Evolutionary conservation across 30 jellyfish, hydroid and myxozoan species (phyloP).

Genomic region (Chrysaora quinquecirrha): DNA sequence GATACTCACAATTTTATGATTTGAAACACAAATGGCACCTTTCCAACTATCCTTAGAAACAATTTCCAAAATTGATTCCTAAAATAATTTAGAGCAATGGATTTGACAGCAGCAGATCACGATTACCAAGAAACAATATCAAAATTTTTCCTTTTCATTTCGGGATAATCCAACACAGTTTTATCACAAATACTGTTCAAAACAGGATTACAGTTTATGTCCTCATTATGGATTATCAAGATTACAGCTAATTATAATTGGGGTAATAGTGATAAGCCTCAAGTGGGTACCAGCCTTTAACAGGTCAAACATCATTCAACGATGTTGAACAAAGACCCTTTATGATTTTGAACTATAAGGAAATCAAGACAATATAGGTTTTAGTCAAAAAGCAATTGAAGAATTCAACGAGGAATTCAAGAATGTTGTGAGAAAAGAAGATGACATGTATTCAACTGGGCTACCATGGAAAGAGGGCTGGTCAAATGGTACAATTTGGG

Average conservation of each 20-base stretch:
- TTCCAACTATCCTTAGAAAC: neutral
- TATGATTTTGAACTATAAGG: too few species aligned
- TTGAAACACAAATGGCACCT: neutral
- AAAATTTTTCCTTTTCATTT: neutral
- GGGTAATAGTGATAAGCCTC: neutral
- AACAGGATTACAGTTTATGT: neutral
- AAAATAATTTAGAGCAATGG: neutral
- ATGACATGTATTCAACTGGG: too few species aligned
- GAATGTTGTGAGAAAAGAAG: too few species aligned
- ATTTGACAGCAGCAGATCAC: neutral
- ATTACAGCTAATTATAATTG: neutral
- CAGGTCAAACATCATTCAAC: neutral
- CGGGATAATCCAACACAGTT: neutral
- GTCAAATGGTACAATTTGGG: too few species aligned
- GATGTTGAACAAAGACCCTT: too few species aligned
- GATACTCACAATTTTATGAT: neutral
- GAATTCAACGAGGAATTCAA: too few species aligned
- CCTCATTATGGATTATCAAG: neutral
- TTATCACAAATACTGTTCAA: neutral
- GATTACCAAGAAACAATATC: neutral
- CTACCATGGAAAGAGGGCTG: too few species aligned
- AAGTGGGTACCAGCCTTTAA: neutral
- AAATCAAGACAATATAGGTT: too few species aligned
- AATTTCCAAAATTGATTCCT: neutral
- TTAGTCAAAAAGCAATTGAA: too few species aligned